These are phyloP conservation scores for Rhinoderma darwinii DNA, from an alignment of 2,113 vertebrate genomes.

Conservation along the genomic window DNA sequence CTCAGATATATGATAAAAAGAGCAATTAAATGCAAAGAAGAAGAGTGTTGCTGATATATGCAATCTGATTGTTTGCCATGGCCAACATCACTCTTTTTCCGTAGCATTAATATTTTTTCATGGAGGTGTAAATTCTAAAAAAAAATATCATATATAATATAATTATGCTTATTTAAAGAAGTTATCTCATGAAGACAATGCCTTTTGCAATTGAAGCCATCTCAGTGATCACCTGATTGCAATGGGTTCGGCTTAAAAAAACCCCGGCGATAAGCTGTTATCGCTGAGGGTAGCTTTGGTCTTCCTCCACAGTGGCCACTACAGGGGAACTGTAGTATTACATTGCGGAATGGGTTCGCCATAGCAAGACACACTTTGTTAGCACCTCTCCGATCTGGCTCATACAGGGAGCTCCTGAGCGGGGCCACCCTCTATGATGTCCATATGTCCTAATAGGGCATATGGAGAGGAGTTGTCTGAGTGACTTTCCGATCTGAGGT, in stretches of 20 bases:
- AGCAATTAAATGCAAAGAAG: neutral
- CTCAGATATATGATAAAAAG: neutral
- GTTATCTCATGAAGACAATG: too few relatives aligned
- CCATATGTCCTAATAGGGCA: neutral
- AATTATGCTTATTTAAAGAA: neutral
- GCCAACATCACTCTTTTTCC: neutral
- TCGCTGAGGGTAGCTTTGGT: too few relatives aligned
- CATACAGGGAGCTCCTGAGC: neutral
- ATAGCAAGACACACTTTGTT: too few relatives aligned
- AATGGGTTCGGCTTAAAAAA: neutral
- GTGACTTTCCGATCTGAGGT: neutral
- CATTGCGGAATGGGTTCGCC: neutral
- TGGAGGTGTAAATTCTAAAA: neutral
- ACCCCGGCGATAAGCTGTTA: neutral
- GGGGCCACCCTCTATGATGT: neutral
- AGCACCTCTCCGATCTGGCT: neutral
- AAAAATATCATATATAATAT: neutral
- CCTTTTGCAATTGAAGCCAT: too few relatives aligned
- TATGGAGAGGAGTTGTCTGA: too few relatives aligned
- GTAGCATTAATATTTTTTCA: neutral
- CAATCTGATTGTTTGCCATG: neutral
- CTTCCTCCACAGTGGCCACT: neutral
- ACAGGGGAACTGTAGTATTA: too few relatives aligned
- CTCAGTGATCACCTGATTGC: too few relatives aligned
- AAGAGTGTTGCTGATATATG: neutral